Evolutionary conservation across 2,113 vertebrate species (phyloP), one percentile per base, ranked within the genome.

Genomic region (Equus quagga): DNA sequence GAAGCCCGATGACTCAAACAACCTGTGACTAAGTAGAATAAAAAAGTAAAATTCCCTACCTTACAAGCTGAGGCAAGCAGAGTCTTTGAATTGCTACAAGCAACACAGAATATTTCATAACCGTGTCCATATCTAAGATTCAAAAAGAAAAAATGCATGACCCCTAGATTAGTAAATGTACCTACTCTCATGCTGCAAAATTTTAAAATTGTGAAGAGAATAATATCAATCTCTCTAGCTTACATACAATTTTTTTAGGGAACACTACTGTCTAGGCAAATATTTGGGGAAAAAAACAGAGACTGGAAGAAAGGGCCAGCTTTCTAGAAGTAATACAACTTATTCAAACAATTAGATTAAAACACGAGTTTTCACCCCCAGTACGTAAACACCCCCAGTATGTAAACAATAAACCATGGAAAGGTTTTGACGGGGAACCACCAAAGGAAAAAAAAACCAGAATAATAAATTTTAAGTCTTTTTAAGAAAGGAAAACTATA

Each of bases 51-150:
- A 85, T 88, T 91, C 73, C 98, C 98, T 99, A 99, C 99, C 99
- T 99, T 99, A 98, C 99, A 99, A 1, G 99, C 99, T 36, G 99
- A 99, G 54, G 99, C 99, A 97, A 99, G 98, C 94, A 99, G 28
- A 54, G 99, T 99, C 98, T 98, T 98, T 56, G 98, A 98, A 92
- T 97, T 98, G 98, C 99, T 99, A 93, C 99, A 99, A 36, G 99
- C 99, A 93, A 99, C 99, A 98, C 99, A 99, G 99, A 99, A 99
- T 98, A 99, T 99, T 99, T 99, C 99, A 98, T 99, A 99, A 94
- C 99, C 99, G 41, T 99, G 99, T 91, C 99, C 99, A 15, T 99
- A 99, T 93, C 99, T 99, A 98, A 88, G 98, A 98, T 78, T 93
- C 83, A 98, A 46, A 86, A 88, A 85, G 94, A 97, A 49, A 90